Base-by-base conservation (phyloP, 2,888 invertebrate species). In the Rhingia rostrata region DNA sequence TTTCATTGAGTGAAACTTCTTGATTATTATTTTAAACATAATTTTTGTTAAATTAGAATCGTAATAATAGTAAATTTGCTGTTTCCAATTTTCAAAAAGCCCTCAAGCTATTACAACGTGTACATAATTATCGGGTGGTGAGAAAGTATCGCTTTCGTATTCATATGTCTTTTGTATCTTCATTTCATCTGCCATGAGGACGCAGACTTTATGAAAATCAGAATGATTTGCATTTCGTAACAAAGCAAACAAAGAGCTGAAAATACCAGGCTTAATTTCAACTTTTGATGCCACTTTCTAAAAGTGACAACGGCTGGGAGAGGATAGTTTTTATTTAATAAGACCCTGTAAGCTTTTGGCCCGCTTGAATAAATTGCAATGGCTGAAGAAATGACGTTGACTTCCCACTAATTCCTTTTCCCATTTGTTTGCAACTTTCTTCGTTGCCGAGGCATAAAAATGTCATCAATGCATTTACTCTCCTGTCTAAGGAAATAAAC, bases 401-500 rank as follows among this genome's bases (percentile, higher is more conserved):
- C 9, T 4, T 22, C 53, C 49, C 53, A 33, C 14, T 56, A 45
- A n/a, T 49, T 56, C 12, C 56, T 14, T 58, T 47, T 58, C 3
- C 56, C 35, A 12, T 72, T 64, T 7, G 35, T 14, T 39, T 49
- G 45, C 41, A 70, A 7, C 39, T 47, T 78, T 33, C 33, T 69
- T 10, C 63, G 33, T 72, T 70, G 70, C 4, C 64, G 51, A n/a
- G 41, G 41, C 7, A 51, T 63, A 51, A 78, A 78, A 10, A 70
- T 39, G 0, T 12, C 6, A 14, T 58, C 41, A 10, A 51, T 56
- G 14, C 14, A 58, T 10, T 37, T 58, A 58, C 4, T 39, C 14
- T 58, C 39, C 56, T 58, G 56, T 58, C 41, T 37, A 39, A 58
- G 56, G 7, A 37, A 37, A 7, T 51, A 2, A 33, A 33, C 32